Evolutionary conservation across 2,113 vertebrate species (phyloP).

Genomic region (Delphinapterus leucas): DNA sequence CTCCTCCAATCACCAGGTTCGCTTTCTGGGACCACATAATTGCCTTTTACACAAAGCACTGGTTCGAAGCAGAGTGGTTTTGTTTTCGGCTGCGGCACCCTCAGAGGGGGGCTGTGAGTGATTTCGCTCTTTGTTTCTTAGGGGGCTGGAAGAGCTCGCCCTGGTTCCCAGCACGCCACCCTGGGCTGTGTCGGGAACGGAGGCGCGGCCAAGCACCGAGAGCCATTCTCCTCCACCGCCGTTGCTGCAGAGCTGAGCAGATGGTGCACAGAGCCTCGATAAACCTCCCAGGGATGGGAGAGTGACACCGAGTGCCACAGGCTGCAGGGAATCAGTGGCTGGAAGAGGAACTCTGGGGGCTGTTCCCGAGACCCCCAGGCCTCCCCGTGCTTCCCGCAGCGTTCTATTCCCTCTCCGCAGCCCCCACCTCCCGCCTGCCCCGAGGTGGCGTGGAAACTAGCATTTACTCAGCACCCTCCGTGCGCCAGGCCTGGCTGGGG

Average conservation of each 20-base stretch:
- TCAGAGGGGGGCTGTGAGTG: neutral
- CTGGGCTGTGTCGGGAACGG: neutral
- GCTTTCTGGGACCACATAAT: accelerated
- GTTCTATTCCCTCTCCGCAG: neutral
- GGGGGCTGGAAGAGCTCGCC: neutral
- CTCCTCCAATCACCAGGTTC: neutral
- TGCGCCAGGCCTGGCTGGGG: neutral
- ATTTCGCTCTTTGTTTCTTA: neutral
- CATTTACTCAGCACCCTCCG: neutral
- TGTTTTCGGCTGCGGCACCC: neutral
- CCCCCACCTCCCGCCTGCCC: neutral
- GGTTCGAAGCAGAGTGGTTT: neutral
- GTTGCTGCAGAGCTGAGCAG: constrained; percentile 65
- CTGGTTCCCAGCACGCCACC: neutral
- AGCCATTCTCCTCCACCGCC: neutral
- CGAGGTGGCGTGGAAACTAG: neutral
- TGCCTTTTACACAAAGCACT: neutral
- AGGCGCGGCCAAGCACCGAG: neutral
- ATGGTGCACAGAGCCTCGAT: constrained; percentile 65
- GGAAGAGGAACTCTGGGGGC: constrained; percentile 59
- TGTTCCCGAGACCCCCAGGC: neutral
- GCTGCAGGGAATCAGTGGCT: constrained; percentile 33
- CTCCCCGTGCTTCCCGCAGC: neutral
- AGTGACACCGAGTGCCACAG: constrained; percentile 54
- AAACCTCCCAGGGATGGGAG: constrained; percentile 57